These are phyloP conservation scores for Rhyacophila evoluta DNA, from an alignment of 2,888 invertebrate genomes.

Conservation along the genomic window DNA sequence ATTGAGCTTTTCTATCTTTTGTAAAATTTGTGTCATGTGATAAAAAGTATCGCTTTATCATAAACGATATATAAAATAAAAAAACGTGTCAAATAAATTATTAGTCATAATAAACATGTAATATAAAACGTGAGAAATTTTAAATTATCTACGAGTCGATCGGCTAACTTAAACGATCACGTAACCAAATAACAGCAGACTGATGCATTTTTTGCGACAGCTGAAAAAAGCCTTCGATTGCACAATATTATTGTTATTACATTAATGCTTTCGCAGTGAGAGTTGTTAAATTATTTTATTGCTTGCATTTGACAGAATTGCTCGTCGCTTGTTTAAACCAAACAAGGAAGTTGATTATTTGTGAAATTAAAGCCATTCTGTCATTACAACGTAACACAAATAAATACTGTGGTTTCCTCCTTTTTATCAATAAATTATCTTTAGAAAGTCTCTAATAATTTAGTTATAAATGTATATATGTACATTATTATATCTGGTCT, in stretches of 20 bases:
- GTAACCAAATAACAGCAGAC: neutral
- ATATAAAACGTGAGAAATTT: neutral
- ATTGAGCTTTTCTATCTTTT: no score
- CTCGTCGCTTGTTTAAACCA: neutral
- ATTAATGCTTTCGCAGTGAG: neutral
- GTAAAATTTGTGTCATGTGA: no score
- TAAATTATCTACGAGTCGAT: neutral
- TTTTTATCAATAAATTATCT: neutral
- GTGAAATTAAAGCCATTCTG: neutral
- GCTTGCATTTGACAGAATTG: neutral
- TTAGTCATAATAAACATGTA: no score
- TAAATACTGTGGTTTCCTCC: neutral
- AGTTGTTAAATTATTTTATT: neutral
- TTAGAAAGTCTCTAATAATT: neutral
- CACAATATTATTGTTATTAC: neutral
- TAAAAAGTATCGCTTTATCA: no score
- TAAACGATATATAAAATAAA: no score
- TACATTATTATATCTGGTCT: no score
- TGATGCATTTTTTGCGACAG: neutral
- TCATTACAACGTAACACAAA: neutral
- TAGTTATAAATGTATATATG: no score
- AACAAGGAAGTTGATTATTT: conserved; percentile 3
- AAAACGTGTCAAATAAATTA: no score
- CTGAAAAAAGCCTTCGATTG: neutral
- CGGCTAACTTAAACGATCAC: neutral